Base-by-base conservation (phyloP, 2,113 vertebrate species). In the Dascyllus trimaculatus region DNA sequence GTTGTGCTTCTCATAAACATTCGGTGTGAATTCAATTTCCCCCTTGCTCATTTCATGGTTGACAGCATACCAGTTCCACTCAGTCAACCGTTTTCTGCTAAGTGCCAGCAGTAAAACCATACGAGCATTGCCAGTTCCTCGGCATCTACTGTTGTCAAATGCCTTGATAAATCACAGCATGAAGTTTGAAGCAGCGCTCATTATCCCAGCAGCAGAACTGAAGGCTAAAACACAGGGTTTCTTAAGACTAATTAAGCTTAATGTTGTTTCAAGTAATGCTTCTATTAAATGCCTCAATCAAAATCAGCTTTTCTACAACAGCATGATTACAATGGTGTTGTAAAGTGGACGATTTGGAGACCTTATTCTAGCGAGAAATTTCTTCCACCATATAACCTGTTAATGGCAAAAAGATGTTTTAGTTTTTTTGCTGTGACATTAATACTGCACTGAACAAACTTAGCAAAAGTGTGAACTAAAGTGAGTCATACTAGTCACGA, bases 81-180 rank as follows among this genome's bases (percentile, higher is more conserved):
- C 72, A 69, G 66, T 85, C 75, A 69, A 79, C 56, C 25, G 17
- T 64, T 78, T 77, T 61, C 71, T 40, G 69, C 54, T 51, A 53
- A 86, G 71, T 63, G 73, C 67, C 35, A 11, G 65, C 81, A 75
- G 71, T 80, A 82, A 80, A 87, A 71, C 38, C 24, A 21, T 40
- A 45, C 3, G 15, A 78, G 45, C 32, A 29, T 25, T 19, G 38
- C 80, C 71, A 65, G 22, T 49, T 73, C 65, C 46, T 78, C 46
- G 56, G 56, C 57, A 51, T 59, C 29, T 70, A 17, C 71, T 49
- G 62, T 71, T 80, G 25, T 62, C 76, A 72, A 61, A n/a, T 13
- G 29, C 21, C 9, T 56, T 61, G n/a, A 64, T 71, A 60, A 81
- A 70, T 71, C 79, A 54, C 76, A 66, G 54, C 53, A 67, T 54